Percentiles rank a stretch among this genome's conserved stretches.
These are phyloP conservation scores for Triplophysa tibetana DNA, from an alignment of 2,113 vertebrate genomes.

Conservation along the genomic window DNA sequence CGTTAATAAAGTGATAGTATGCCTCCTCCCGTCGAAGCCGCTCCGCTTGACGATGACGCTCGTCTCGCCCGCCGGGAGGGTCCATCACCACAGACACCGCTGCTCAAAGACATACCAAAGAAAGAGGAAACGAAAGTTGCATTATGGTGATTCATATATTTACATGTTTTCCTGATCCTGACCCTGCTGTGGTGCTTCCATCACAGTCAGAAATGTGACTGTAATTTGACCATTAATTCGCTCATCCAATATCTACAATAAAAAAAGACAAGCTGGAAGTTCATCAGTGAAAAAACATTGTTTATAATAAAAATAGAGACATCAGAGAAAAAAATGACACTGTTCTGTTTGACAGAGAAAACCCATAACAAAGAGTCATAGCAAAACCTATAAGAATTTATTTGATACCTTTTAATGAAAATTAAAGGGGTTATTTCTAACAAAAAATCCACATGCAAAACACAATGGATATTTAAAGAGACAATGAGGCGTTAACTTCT, in stretches of 20 bases:
- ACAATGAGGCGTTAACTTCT: neutral
- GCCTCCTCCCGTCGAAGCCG: constrained; percentile 93
- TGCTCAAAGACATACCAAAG: constrained; percentile 41
- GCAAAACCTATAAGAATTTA: neutral
- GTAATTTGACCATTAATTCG: neutral
- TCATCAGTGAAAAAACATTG: too few relatives aligned
- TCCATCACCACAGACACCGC: constrained; percentile 78
- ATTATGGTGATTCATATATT: neutral
- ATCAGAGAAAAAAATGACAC: neutral
- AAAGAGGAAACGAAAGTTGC: neutral
- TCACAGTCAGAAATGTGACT: neutral
- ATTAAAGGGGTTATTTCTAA: neutral
- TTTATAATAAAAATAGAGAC: too few relatives aligned
- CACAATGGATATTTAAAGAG: neutral
- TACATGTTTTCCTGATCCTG: neutral
- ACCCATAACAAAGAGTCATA: neutral
- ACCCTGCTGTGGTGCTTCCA: neutral
- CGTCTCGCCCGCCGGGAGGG: constrained; percentile 80
- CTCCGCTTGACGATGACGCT: constrained; percentile 88
- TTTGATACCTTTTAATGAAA: neutral
- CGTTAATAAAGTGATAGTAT: constrained; percentile 96
- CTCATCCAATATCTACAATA: too few relatives aligned
- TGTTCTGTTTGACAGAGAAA: neutral
- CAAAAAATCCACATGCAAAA: neutral
- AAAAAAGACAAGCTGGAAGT: too few relatives aligned